A percentile compares a stretch with the other conserved stretches of the same genome.
Conservation (phyloP, 2,113 vertebrate genomes). For the Ivindomyrus marchei region DNA sequence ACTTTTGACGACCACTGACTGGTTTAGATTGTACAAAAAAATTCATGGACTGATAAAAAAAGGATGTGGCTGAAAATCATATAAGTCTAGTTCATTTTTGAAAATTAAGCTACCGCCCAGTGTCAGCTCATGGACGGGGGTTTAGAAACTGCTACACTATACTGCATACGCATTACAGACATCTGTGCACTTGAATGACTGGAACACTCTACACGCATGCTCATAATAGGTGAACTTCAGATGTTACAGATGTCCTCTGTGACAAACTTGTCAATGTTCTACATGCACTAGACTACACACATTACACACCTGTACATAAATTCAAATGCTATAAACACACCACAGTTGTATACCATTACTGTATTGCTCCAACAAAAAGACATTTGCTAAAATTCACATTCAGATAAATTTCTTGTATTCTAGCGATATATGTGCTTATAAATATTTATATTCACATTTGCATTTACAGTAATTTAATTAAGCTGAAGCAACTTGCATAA, state of each 20-base stretch:
- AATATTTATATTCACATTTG: background rate
- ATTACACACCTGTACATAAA: slow-evolving; percentile 17
- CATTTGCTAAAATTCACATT: background rate
- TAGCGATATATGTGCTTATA: background rate
- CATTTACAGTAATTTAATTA: background rate
- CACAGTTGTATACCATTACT: background rate
- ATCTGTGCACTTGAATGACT: background rate
- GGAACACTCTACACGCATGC: background rate
- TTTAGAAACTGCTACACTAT: background rate
- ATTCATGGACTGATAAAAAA: slow-evolving; percentile 1
- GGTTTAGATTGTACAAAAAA: slow-evolving; percentile 5
- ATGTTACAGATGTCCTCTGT: background rate
- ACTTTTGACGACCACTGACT: background rate
- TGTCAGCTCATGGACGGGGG: background rate
- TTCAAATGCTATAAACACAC: background rate
- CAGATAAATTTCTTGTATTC: background rate
- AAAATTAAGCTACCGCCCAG: background rate
- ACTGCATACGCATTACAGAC: slow-evolving; percentile 8
- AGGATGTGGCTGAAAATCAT: background rate
- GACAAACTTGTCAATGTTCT: background rate
- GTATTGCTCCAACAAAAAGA: background rate
- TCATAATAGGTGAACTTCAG: background rate
- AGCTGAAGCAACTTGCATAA: background rate
- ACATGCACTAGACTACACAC: background rate
- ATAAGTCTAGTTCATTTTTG: background rate